Conservation (phyloP, 2,113 vertebrate species). For the Tautogolabrus adspersus region DNA sequence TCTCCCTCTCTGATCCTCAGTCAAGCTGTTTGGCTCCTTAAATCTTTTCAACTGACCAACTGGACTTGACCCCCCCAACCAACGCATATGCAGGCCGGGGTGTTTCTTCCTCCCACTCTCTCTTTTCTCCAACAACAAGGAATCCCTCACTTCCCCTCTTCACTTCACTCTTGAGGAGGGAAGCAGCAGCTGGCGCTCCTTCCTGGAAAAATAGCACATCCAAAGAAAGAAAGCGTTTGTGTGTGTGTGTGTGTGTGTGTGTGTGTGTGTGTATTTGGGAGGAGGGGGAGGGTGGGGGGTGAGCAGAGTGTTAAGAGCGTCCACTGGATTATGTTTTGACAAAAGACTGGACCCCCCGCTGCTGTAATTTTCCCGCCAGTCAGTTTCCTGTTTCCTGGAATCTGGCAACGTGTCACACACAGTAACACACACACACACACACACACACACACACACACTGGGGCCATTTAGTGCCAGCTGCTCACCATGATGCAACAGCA, state of each 20-base stretch:
- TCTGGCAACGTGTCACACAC: conserved; percentile 57
- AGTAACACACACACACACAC: conserved; percentile 34
- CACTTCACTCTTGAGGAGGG: conserved; percentile 20
- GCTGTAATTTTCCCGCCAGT: conserved; percentile 74
- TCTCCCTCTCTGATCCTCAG: conserved; percentile 33
- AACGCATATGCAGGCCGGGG: conserved; percentile 1
- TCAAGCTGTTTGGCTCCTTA: conserved; percentile 15
- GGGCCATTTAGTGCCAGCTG: conserved; percentile 63
- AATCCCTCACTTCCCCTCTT: conserved; percentile 40
- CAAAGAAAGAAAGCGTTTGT: conserved; percentile 16
- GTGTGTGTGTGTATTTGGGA: not conserved
- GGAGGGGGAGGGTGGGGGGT: not conserved
- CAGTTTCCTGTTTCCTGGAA: conserved; percentile 77
- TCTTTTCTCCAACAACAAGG: conserved; percentile 23
- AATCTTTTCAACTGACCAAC: conserved; percentile 39
- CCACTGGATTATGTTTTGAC: conserved; percentile 70
- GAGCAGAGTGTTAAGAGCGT: conserved; percentile 33
- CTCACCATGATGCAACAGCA: conserved; percentile 67
- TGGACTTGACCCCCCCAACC: conserved; percentile 28
- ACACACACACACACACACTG: conserved; percentile 27
- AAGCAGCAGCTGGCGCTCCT: conserved; percentile 40
- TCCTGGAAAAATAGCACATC: conserved; percentile 41
- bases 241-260: not conserved
- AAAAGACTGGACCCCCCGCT: conserved; percentile 62
- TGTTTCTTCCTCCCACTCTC: conserved; percentile 28